A percentile compares a stretch with the other conserved stretches of the same genome.
phyloP scores from a whole-genome alignment of 2,888 invertebrate species.

The Lepidonotus clava region DNA sequence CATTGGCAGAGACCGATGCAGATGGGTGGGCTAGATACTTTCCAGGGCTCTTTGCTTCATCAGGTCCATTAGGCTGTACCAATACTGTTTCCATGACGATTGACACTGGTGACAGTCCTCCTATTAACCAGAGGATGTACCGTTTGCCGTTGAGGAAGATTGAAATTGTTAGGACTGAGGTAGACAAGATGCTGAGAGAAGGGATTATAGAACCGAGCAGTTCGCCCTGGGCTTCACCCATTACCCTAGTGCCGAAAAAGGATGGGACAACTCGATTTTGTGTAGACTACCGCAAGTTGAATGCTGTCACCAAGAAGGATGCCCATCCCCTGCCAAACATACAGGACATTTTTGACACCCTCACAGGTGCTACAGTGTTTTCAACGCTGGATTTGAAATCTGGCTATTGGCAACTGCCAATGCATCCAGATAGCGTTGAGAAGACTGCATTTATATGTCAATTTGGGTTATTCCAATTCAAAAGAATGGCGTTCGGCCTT shows the following conservation, averaged over 20 bases:
- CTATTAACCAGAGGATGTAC: too few relatives aligned
- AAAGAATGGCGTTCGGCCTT: slow-evolving; percentile 48
- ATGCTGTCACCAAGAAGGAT: background rate
- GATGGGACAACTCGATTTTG: slow-evolving; percentile 55
- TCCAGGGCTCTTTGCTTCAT: too few relatives aligned
- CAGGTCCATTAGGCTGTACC: too few relatives aligned
- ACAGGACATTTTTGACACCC: slow-evolving; percentile 5
- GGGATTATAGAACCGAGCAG: background rate
- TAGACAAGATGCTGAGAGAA: background rate
- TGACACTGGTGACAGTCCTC: too few relatives aligned
- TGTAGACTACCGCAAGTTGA: background rate
- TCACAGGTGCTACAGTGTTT: slow-evolving; percentile 4
- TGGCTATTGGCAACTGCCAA: slow-evolving; percentile 64
- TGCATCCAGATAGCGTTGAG: slow-evolving; percentile 58
- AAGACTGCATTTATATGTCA: slow-evolving; percentile 64
- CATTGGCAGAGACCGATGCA: too few relatives aligned
- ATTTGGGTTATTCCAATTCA: slow-evolving; percentile 14
- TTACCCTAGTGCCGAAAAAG: background rate
- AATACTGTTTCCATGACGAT: too few relatives aligned
- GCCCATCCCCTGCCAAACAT: background rate
- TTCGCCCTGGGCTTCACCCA: background rate
- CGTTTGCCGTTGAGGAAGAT: too few relatives aligned
- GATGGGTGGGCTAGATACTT: too few relatives aligned
- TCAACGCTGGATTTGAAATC: slow-evolving; percentile 59
- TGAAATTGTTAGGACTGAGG: background rate